Conservation (phyloP, 2,797 vertebrate species). For the Rhodeus uyekii region DNA sequence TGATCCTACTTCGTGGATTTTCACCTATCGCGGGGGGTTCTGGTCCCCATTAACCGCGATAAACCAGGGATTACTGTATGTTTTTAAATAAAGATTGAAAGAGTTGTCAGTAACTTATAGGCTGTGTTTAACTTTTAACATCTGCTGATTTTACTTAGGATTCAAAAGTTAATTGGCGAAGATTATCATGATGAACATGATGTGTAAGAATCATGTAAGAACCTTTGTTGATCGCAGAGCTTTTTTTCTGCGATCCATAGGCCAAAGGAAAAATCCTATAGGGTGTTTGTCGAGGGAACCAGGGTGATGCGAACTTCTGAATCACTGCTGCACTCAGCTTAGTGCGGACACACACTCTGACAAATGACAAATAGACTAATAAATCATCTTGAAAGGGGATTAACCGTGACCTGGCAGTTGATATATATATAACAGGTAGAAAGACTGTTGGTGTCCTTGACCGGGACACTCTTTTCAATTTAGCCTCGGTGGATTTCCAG, state of each 20-base stretch:
- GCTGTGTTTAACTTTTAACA: too few species aligned
- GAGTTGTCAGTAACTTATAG: neutral
- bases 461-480: slow-evolving; percentile 63
- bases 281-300: neutral
- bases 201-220: neutral
- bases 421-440: too few species aligned
- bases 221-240: neutral
- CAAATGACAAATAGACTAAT: slow-evolving; percentile 54
- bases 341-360: neutral
- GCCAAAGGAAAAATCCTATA: neutral
- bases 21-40: too few species aligned
- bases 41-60: too few species aligned
- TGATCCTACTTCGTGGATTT: too few species aligned
- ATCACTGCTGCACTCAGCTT: neutral
- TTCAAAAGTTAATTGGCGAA: neutral
- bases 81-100: neutral
- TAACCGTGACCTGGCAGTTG: slow-evolving; percentile 60
- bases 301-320: neutral
- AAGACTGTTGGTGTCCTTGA: slow-evolving; percentile 64
- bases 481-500: slow-evolving; percentile 68
- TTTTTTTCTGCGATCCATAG: neutral
- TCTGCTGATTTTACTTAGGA: too few species aligned
- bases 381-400: slow-evolving; percentile 55
- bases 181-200: neutral
- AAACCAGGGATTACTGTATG: too few species aligned